Conservation (phyloP, 2,888 invertebrate genomes). For the Thymelicus sylvestris region DNA sequence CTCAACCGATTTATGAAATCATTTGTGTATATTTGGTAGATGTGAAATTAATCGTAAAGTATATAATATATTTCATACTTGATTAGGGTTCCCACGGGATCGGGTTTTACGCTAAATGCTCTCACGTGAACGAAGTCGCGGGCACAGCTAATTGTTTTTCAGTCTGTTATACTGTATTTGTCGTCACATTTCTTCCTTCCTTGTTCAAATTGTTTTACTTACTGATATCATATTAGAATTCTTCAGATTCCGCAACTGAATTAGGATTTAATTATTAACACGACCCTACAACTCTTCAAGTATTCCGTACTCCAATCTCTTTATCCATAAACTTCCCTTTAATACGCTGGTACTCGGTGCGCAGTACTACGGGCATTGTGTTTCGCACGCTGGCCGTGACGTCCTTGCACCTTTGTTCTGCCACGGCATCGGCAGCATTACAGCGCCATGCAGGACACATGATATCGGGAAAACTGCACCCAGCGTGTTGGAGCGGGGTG, state of each 20-base stretch:
- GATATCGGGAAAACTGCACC: slow-evolving; percentile 38
- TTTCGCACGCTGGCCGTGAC: slow-evolving; percentile 56
- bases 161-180: neutral
- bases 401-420: slow-evolving; percentile 66
- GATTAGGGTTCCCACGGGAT: too few relatives aligned
- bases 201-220: neutral
- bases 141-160: too few relatives aligned
- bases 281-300: too few relatives aligned
- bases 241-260: too few relatives aligned
- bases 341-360: neutral
- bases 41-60: too few relatives aligned
- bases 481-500: neutral
- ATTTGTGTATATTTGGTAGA: too few relatives aligned
- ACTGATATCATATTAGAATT: too few relatives aligned
- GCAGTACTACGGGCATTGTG: slow-evolving; percentile 51
- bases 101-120: too few relatives aligned
- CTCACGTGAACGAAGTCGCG: too few relatives aligned
- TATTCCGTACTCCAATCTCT: neutral
- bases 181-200: neutral
- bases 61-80: too few relatives aligned
- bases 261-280: too few relatives aligned
- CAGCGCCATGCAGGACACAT: slow-evolving; percentile 42
- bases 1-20: too few relatives aligned
- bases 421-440: slow-evolving; percentile 29
- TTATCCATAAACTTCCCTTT: neutral